A percentile compares a stretch with the other conserved stretches of the same genome.
These are phyloP conservation scores for Acholoe squamosa DNA, from an alignment of 2,888 invertebrate species.

Conservation along the genomic window DNA sequence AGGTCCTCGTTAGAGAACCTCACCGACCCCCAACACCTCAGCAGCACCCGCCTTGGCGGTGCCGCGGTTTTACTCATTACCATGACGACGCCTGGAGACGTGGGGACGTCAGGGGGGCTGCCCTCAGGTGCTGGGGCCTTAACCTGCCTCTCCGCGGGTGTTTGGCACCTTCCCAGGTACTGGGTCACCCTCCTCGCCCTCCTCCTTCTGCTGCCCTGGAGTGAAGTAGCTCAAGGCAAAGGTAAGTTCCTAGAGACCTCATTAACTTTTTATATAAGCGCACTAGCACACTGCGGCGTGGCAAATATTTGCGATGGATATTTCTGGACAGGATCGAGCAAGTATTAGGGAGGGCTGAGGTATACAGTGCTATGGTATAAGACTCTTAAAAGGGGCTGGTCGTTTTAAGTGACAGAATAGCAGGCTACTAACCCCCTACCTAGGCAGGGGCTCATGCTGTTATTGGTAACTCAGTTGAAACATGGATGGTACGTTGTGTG, in stretches of 20 bases:
- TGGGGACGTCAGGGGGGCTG: conserved; percentile 1
- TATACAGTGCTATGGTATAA: background rate
- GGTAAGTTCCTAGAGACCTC: conserved; percentile 44
- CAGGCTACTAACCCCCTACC: too few species aligned
- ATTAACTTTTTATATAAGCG: conserved; percentile 10
- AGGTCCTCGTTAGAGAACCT: background rate
- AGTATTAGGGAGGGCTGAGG: background rate
- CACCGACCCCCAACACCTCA: background rate
- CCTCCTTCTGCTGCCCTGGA: background rate
- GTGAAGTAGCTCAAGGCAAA: background rate
- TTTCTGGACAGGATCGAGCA: background rate
- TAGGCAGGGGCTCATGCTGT: too few species aligned
- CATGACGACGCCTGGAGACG: conserved; percentile 18
- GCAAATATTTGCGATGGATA: conserved; percentile 21
- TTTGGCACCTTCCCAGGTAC: background rate
- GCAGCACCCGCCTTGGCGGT: background rate
- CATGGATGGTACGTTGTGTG: too few species aligned
- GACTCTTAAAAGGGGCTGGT: background rate
- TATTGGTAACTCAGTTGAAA: too few species aligned
- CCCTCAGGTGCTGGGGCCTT: background rate
- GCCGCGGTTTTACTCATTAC: conserved; percentile 48
- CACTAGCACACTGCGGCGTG: background rate
- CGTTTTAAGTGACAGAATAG: background rate
- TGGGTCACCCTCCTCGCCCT: conserved; percentile 9
- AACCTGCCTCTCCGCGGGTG: background rate